Percentiles rank a stretch among this genome's conserved stretches.
These are phyloP conservation scores for Gandaritis pyraliata DNA, from an alignment of 2,888 invertebrate genomes.

Conservation along the genomic window DNA sequence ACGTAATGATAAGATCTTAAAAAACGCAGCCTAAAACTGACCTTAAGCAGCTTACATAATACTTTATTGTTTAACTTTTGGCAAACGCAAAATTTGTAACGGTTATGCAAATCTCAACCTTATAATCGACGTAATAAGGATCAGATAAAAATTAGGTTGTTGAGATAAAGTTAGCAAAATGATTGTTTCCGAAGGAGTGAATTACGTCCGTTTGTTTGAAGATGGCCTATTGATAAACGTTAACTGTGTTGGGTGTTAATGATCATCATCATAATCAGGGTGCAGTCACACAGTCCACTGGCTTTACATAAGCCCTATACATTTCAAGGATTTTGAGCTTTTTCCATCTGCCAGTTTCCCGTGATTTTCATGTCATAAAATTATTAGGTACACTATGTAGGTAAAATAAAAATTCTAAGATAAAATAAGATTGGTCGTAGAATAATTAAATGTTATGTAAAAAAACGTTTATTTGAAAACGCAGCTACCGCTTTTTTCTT, in stretches of 20 bases:
- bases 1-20: constrained; percentile 21
- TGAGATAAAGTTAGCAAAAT: constrained; percentile 38
- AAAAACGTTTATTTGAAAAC: neutral
- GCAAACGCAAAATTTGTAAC: constrained; percentile 7
- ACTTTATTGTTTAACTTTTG: constrained; percentile 34
- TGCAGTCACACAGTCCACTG: no score
- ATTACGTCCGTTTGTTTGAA: constrained; percentile 55
- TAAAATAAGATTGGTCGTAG: no score
- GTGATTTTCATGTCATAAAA: no score
- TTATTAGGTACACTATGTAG: no score
- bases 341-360: no score
- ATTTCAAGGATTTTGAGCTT: no score
- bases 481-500: constrained; percentile 1
- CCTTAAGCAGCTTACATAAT: constrained; percentile 41
- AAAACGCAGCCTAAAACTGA: constrained; percentile 33
- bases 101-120: constrained; percentile 24
- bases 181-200: constrained; percentile 49
- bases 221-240: constrained; percentile 65
- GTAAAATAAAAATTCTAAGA: no score
- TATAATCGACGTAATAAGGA: constrained; percentile 14
- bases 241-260: constrained; percentile 48
- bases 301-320: no score
- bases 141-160: constrained; percentile 3
- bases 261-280: constrained; percentile 9
- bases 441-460: constrained; percentile 16